Conservation (phyloP, 2,888 invertebrate genomes). For the Teleogryllus oceanicus region DNA sequence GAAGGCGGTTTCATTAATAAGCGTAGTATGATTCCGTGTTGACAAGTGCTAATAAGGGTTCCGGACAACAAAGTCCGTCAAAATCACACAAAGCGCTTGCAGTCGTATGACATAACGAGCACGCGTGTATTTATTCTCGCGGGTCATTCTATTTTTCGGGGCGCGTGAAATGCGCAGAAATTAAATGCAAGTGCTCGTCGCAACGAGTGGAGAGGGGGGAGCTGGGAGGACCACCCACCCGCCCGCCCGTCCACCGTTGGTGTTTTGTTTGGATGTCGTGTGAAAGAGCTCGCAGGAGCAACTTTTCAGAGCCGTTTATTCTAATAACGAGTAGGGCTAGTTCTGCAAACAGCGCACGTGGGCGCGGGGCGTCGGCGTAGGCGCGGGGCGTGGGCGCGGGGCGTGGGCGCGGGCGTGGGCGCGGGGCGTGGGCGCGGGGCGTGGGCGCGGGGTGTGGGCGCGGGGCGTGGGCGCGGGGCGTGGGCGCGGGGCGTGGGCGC, state of each 20-base stretch:
- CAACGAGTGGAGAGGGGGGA: neutral
- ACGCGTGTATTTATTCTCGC: neutral
- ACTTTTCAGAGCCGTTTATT: constrained; percentile 10
- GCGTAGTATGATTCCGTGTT: neutral
- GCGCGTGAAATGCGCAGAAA: neutral
- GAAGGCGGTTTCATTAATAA: no score
- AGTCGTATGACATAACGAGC: neutral
- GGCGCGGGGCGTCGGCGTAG: no score
- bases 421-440: no score
- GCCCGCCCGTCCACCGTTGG: neutral
- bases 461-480: no score
- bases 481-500: no score
- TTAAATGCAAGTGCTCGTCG: neutral
- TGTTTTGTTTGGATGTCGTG: neutral
- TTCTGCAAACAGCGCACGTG: neutral
- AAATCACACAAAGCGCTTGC: neutral
- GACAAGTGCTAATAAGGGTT: neutral
- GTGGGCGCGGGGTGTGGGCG: no score
- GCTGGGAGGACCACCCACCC: no score
- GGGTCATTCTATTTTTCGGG: neutral
- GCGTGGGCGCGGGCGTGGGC: no score
- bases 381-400: no score
- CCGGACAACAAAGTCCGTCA: neutral
- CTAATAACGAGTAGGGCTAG: neutral
- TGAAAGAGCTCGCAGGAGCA: neutral